A percentile compares a stretch with the other conserved stretches of the same genome.
These are phyloP conservation scores for Acrocephalus arundinaceus DNA, from an alignment of 2,113 vertebrate genomes.

Conservation along the genomic window DNA sequence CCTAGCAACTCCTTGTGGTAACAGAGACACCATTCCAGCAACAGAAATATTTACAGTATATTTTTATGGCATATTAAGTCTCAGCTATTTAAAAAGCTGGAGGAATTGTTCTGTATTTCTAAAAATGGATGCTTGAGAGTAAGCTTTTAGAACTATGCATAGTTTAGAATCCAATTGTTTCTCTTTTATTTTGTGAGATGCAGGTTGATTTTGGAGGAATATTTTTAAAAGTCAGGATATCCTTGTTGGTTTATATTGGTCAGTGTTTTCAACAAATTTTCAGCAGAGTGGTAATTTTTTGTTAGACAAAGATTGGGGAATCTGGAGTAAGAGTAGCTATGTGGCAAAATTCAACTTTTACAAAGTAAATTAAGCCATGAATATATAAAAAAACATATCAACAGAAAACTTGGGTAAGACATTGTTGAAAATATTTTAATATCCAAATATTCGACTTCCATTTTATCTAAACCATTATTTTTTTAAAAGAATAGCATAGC, in stretches of 20 bases:
- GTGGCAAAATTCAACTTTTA: not conserved
- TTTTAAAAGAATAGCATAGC: not conserved
- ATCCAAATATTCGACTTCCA: not conserved
- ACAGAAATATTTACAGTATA: conserved; percentile 60
- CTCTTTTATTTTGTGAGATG: not conserved
- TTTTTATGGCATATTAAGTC: conserved; percentile 40
- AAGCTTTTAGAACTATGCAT: not conserved
- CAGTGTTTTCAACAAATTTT: not conserved
- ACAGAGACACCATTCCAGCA: conserved; percentile 31
- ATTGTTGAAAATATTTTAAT: not conserved
- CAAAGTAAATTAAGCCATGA: not conserved
- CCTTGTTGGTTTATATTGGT: not conserved
- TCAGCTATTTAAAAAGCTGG: conserved; percentile 13
- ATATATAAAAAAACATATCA: not conserved
- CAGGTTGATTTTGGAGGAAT: not conserved
- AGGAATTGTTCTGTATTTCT: conserved; percentile 33
- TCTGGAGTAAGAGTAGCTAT: not conserved
- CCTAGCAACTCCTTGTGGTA: conserved; percentile 63
- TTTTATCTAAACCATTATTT: not conserved
- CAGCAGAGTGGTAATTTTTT: not conserved
- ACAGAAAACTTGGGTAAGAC: not conserved
- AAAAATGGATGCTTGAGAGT: conserved; percentile 8
- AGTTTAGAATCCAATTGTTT: not conserved
- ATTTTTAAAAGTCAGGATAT: not conserved
- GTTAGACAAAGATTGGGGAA: not conserved